Conservation (phyloP, 2,797 vertebrate genomes). For the Bovichtus diacanthus region DNA sequence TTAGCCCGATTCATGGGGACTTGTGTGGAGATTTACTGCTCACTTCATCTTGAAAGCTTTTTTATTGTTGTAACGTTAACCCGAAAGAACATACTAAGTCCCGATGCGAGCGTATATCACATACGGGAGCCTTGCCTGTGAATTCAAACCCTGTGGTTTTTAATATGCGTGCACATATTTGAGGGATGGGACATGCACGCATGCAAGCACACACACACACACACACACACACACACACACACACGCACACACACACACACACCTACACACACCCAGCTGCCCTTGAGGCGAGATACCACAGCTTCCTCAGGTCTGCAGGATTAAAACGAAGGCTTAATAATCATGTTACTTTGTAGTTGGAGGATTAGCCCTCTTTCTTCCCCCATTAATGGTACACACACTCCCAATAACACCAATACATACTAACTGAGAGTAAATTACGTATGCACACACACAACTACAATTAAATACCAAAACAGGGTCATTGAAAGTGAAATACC, state of each 20-base stretch:
- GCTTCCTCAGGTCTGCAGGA: conserved; percentile 65
- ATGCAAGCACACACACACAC: background rate
- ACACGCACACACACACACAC: background rate
- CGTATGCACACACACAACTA: conserved; percentile 1
- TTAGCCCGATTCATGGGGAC: conserved; percentile 69
- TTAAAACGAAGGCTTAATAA: conserved; percentile 70
- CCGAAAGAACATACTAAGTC: conserved; percentile 76
- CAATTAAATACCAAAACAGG: conserved; percentile 41
- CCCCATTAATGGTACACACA: conserved; percentile 41
- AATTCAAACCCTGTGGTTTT: conserved; percentile 60
- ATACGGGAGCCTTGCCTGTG: conserved; percentile 49
- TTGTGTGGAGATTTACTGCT: conserved; percentile 79
- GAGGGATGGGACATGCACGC: conserved; percentile 19
- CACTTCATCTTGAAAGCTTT: conserved; percentile 85
- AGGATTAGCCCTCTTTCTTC: conserved; percentile 63
- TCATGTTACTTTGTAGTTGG: conserved; percentile 63
- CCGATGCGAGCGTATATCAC: conserved; percentile 69
- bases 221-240: background rate
- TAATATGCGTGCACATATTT: conserved; percentile 50
- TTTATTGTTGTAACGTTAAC: conserved; percentile 87
- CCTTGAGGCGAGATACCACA: conserved; percentile 56
- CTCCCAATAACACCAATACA: conserved; percentile 26
- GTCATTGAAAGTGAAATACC: conserved; percentile 38
- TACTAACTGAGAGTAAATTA: conserved; percentile 33
- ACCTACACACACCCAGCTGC: conserved; percentile 16